Evolutionary conservation across 2,888 invertebrate genomes (phyloP), one percentile per base, ranked within the genome.

Genomic region (Meteorus cinctellus): DNA sequence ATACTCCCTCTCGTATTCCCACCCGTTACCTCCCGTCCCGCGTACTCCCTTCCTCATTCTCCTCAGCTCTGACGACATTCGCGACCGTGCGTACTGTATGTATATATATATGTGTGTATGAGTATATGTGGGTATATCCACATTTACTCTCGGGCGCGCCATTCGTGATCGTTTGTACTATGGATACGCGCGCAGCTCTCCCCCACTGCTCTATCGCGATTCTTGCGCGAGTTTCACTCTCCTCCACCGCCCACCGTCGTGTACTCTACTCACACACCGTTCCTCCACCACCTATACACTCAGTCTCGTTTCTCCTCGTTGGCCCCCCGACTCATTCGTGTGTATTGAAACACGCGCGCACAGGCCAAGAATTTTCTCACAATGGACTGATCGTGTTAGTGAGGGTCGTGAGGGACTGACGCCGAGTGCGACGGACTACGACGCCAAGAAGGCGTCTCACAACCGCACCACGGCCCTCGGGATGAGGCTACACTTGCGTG

Each of bases 311-410:
- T 68, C 31, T 34, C 41, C 63, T 31, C 51, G 27, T 70, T 16
- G 41, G 12, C 41, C 41, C 55, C 41, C 16, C 76, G 77, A 78
- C 74, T 77, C 78, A 77, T 77, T 78, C 74, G 78, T 78, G 78
- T 80, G 78, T 79, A 77, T 79, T 77, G 12, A 41, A 78, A 66
- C 62, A 71, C 41, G 76, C 67, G 74, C 72, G 34, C 59, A 74
- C 67, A 82, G 82, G 83, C 81, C 81, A 83, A 83, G 85, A 85
- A 86, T 86, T 84, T 85, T 84, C 81, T 84, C 84, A 86, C 86
- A 86, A 86, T 87, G 85, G 84, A 81, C 81, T 82, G 82, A 82
- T 85, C 81, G 86, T 86, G 82, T 86, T 83, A 80, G 86, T 86
- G 86, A 85, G 82, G 67, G 74, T 48, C 48, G 86, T 86, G 85